Percentiles rank a stretch among this genome's conserved stretches.
Conservation (phyloP, 2,888 invertebrate genomes). For the Pammene aurita region DNA sequence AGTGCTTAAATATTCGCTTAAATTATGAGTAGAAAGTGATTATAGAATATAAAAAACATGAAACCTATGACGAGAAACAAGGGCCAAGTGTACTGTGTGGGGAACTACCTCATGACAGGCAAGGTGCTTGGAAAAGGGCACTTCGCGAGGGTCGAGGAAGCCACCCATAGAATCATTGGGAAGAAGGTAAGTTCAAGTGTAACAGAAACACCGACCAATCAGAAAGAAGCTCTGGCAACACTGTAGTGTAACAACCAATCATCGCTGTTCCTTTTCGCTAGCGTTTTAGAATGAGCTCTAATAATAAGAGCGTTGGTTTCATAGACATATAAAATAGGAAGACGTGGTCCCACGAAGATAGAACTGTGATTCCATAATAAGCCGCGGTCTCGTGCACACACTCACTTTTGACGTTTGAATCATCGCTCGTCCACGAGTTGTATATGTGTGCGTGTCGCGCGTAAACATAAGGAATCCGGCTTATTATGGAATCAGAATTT, state of each 20-base stretch:
- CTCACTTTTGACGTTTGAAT: no score
- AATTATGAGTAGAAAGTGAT: conserved; percentile 67
- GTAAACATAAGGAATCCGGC: no score
- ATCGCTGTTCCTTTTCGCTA: not conserved
- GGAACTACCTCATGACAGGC: conserved; percentile 88
- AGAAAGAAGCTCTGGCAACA: conserved; percentile 21
- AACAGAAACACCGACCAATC: conserved; percentile 21
- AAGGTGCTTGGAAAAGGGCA: conserved; percentile 89
- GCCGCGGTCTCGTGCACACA: no score
- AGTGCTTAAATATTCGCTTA: conserved; percentile 49
- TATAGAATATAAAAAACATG: conserved; percentile 57
- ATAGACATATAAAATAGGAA: no score
- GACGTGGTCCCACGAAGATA: no score
- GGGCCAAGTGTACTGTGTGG: conserved; percentile 83
- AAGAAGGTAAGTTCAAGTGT: conserved; percentile 82
- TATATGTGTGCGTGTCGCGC: no score
- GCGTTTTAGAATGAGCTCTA: conserved; percentile 16
- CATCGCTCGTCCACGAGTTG: no score
- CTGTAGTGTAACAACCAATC: conserved; percentile 14
- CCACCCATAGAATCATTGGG: conserved; percentile 86
- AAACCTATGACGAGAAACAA: conserved; percentile 65
- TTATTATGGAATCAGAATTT: no score
- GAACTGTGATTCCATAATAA: no score
- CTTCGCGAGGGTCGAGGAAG: conserved; percentile 89
- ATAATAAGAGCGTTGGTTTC: conserved; percentile 14